Percentiles rank a stretch among this genome's conserved stretches.
Evolutionary conservation across 1,140 invertebrate genomes (phyloP).

Genomic region (Atta colombica): DNA sequence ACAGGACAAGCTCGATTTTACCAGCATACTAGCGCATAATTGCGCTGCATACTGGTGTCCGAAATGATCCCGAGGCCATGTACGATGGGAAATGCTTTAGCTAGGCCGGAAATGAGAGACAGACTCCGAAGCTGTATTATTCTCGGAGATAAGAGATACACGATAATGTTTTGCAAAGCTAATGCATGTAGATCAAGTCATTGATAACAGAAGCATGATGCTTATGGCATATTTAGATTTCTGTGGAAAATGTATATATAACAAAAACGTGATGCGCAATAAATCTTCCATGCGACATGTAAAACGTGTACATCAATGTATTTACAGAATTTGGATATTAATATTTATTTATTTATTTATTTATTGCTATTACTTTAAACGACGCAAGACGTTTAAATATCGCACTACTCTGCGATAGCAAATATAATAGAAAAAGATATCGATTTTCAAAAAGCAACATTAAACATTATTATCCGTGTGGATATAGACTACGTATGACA

Average conservation of each 20-base stretch:
- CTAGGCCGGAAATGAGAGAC: background rate
- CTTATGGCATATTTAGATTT: background rate
- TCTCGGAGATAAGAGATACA: constrained; percentile 59
- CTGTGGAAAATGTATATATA: background rate
- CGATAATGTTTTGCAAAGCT: constrained; percentile 47
- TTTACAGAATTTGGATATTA: background rate
- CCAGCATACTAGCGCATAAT: constrained; percentile 66
- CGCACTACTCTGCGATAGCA: background rate
- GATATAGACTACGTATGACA: constrained; percentile 45
- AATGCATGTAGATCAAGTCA: background rate
- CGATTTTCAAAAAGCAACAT: constrained; percentile 23
- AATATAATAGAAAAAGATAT: background rate
- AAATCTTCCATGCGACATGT: background rate
- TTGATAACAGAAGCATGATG: background rate
- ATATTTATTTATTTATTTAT: background rate
- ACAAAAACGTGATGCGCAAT: background rate
- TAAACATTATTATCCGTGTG: constrained; percentile 43
- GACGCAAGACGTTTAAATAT: background rate
- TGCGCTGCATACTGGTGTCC: constrained; percentile 50
- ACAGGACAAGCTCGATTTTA: constrained; percentile 58
- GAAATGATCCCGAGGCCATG: constrained; percentile 52
- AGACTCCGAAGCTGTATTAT: constrained; percentile 46
- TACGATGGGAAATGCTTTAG: constrained; percentile 7
- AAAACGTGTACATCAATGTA: background rate
- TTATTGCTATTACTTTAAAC: background rate